A percentile compares a stretch with the other conserved stretches of the same genome.
These are phyloP conservation scores for Mesodorylaimus sp. DNA, from an alignment of 2,888 invertebrate species.

Conservation along the genomic window DNA sequence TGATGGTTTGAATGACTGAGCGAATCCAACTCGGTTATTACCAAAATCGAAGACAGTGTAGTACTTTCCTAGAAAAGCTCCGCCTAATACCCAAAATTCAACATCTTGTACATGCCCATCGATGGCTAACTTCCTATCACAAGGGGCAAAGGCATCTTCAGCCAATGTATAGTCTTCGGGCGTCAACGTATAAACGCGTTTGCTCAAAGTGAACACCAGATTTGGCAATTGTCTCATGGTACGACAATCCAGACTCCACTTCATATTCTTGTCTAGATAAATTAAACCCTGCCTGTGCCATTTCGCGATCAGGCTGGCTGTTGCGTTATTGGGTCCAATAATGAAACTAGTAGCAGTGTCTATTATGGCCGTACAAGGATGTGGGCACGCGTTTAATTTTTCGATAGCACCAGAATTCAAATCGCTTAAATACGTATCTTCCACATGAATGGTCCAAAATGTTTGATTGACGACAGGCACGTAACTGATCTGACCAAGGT, in stretches of 20 bases:
- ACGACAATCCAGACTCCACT: background rate
- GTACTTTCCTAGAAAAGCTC: background rate
- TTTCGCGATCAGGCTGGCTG: background rate
- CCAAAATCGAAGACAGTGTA: constrained; percentile 4
- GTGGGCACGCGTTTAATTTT: background rate
- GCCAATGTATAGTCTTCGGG: constrained; percentile 2
- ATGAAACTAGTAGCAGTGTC: constrained; percentile 4
- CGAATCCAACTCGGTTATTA: background rate
- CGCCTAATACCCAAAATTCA: constrained; percentile 4
- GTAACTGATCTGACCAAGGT: too few relatives aligned
- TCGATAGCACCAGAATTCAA: too few relatives aligned
- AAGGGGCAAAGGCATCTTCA: background rate
- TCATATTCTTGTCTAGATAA: background rate
- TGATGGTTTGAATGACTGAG: too few relatives aligned
- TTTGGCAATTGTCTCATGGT: background rate
- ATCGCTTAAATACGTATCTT: background rate
- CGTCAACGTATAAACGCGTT: background rate
- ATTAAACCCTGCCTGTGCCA: background rate
- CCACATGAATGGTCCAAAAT: background rate
- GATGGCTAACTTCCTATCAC: background rate
- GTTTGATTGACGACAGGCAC: constrained; percentile 1
- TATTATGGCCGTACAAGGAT: background rate
- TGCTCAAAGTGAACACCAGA: background rate
- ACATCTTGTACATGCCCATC: background rate
- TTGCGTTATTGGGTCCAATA: background rate